Evolutionary conservation across 92 coral and sea anemone species (phyloP).

Genomic region (Phymanthus crucifer): DNA sequence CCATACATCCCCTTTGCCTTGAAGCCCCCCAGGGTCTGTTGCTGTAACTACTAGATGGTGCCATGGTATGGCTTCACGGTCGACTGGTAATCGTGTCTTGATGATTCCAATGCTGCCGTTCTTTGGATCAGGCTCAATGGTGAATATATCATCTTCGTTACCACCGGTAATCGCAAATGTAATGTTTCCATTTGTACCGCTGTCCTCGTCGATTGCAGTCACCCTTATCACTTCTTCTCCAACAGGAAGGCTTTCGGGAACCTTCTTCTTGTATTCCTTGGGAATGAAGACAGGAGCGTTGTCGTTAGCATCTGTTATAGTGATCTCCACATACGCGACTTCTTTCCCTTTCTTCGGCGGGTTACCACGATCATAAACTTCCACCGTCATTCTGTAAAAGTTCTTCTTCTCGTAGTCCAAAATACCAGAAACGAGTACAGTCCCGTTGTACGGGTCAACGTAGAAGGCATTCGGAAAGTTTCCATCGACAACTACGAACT

Average conservation of each 20-base stretch:
- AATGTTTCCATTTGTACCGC: conserved; percentile 59
- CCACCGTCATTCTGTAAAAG: conserved; percentile 51
- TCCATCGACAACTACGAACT: conserved; percentile 62
- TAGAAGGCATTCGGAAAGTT: conserved; percentile 66
- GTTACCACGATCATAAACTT: conserved; percentile 63
- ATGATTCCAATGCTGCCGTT: conserved; percentile 76
- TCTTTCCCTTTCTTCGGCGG: conserved; percentile 44
- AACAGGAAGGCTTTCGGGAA: conserved; percentile 45
- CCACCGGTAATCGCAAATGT: conserved; percentile 66
- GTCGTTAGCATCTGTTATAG: conserved; percentile 69
- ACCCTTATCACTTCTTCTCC: conserved; percentile 61
- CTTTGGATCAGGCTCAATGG: conserved; percentile 54
- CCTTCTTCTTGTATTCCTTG: conserved; percentile 49
- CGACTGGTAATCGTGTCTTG: conserved; percentile 58
- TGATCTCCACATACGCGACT: conserved; percentile 54
- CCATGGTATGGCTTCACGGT: conserved; percentile 69
- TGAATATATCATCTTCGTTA: conserved; percentile 80
- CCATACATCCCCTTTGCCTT: conserved; percentile 61
- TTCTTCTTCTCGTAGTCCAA: conserved; percentile 67
- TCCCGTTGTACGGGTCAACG: conserved; percentile 70
- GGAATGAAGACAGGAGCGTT: conserved; percentile 72
- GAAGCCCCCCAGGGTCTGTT: conserved; percentile 86
- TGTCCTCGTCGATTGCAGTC: conserved; percentile 70
- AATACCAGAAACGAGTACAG: conserved; percentile 70
- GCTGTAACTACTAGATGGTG: conserved; percentile 77